These are phyloP conservation scores for Synergus japonicus DNA, from an alignment of 2,888 invertebrate genomes.

Conservation along the genomic window DNA sequence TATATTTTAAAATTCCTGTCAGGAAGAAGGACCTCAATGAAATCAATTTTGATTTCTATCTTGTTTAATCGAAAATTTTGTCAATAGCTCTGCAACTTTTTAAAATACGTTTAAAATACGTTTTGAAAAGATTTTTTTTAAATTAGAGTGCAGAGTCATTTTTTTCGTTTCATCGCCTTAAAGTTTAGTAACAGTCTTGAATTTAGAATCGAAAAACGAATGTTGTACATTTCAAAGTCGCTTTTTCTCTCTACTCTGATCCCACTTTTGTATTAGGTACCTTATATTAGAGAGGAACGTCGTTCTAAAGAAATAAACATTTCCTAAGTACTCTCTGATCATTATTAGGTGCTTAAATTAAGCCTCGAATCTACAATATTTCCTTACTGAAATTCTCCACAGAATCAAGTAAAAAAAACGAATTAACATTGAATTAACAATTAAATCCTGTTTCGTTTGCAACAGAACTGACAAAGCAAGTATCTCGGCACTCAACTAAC, in stretches of 20 bases:
- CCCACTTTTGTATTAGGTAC: constrained; percentile 35
- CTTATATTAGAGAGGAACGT: constrained; percentile 12
- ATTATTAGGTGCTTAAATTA: constrained; percentile 16
- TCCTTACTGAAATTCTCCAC: constrained; percentile 10
- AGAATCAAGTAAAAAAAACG: neutral
- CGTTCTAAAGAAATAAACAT: constrained; percentile 20
- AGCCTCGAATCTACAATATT: constrained; percentile 8
- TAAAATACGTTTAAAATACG: neutral
- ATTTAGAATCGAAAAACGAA: constrained; percentile 36
- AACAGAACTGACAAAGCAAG: constrained; percentile 24
- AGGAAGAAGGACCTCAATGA: constrained; percentile 5
- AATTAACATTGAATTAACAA: neutral
- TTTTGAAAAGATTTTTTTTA: neutral
- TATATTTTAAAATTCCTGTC: constrained; percentile 25
- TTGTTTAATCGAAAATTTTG: constrained; percentile 4
- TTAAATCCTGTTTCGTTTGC: constrained; percentile 1
- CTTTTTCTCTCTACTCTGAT: constrained; percentile 24
- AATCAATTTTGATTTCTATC: neutral
- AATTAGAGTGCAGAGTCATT: neutral
- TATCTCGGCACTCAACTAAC: constrained; percentile 33
- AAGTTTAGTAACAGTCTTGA: constrained; percentile 38
- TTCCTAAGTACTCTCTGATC: constrained; percentile 32
- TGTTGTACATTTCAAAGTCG: constrained; percentile 32
- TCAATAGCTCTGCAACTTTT: constrained; percentile 28
- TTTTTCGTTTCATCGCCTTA: constrained; percentile 26